Percentiles rank a stretch among this genome's conserved stretches.
Evolutionary conservation across 2,888 invertebrate species (phyloP).

Genomic region (Dermolepida albohirtum): DNA sequence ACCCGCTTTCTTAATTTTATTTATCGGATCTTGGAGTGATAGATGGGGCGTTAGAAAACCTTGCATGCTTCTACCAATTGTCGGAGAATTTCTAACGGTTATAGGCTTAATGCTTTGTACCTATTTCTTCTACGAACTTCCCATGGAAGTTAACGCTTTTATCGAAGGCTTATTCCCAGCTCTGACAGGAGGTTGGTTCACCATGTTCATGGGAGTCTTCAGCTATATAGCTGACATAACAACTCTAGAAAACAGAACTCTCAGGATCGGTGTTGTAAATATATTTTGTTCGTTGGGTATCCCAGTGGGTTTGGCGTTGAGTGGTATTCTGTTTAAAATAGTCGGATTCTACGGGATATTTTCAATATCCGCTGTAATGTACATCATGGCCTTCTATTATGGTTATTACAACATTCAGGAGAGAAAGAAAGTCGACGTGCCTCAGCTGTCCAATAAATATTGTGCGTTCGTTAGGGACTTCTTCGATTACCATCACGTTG

Average conservation of each 20-base stretch:
- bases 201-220: conserved; percentile 91
- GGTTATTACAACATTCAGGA: conserved; percentile 80
- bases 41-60: conserved; percentile 78
- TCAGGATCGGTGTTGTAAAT: conserved; percentile 89
- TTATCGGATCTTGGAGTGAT: conserved; percentile 84
- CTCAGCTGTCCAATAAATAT: conserved; percentile 66
- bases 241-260: conserved; percentile 83
- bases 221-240: conserved; percentile 90
- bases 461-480: conserved; percentile 75
- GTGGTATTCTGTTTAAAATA: conserved; percentile 82
- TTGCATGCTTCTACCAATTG: conserved; percentile 85
- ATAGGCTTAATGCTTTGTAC: conserved; percentile 83
- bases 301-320: conserved; percentile 89
- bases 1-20: conserved; percentile 84
- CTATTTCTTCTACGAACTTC: conserved; percentile 81
- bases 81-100: conserved; percentile 83
- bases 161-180: conserved; percentile 87
- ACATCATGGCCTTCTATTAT: conserved; percentile 80
- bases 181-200: conserved; percentile 87
- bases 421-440: conserved; percentile 68
- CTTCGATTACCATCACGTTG: conserved; percentile 81
- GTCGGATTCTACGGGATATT: conserved; percentile 88
- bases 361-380: conserved; percentile 79
- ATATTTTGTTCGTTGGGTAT: conserved; percentile 89
- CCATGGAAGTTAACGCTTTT: conserved; percentile 84